phyloP scores from a whole-genome alignment of 2,888 invertebrate genomes.

The Vanessa cardui region DNA sequence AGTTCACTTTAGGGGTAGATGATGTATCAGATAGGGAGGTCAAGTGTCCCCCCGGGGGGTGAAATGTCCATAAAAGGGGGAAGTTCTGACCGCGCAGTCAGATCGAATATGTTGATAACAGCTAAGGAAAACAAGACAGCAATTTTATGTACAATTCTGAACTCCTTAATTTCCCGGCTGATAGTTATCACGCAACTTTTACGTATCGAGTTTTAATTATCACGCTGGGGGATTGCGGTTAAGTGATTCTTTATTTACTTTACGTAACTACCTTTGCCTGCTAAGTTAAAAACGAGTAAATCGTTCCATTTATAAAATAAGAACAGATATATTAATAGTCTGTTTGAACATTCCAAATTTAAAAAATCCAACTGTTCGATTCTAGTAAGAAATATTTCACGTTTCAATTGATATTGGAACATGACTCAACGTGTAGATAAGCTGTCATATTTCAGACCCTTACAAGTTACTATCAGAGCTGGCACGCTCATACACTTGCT shows the following conservation, averaged over 20 bases:
- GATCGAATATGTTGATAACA: conserved; percentile 75
- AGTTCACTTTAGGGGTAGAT: conserved; percentile 79
- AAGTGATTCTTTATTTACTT: conserved; percentile 48
- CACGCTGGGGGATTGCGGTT: conserved; percentile 46
- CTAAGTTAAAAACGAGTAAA: neutral
- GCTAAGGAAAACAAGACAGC: conserved; percentile 76
- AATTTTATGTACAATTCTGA: conserved; percentile 75
- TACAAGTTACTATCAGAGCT: conserved; percentile 74
- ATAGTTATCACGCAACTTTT: conserved; percentile 69
- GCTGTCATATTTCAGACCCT: conserved; percentile 49
- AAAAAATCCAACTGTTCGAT: neutral
- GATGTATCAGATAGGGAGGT: conserved; percentile 80
- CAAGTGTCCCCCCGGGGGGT: conserved; percentile 80
- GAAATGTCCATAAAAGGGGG: conserved; percentile 80
- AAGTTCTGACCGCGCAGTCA: conserved; percentile 77
- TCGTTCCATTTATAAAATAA: no score
- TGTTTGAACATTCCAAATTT: no score
- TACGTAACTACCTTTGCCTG: conserved; percentile 28
- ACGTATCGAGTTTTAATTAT: conserved; percentile 75
- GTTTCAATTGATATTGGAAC: no score
- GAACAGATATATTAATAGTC: no score
- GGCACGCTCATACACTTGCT: conserved; percentile 59
- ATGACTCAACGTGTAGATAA: neutral
- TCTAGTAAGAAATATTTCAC: neutral
- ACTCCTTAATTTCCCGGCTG: conserved; percentile 77